These are phyloP conservation scores for Clarias gariepinus DNA, from an alignment of 2,113 vertebrate species.

Conservation along the genomic window DNA sequence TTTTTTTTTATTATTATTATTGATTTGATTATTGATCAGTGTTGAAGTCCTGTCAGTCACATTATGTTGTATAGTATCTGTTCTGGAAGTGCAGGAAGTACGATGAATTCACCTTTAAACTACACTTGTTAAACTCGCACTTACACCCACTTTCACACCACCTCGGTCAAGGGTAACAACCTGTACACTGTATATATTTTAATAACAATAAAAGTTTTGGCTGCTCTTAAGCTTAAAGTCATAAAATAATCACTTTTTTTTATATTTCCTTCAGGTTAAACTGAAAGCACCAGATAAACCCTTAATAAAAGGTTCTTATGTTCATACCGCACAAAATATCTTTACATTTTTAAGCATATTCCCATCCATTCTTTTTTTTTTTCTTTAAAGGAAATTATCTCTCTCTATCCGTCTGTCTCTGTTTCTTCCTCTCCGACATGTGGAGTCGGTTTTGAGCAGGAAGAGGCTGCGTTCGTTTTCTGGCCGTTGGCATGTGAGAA, in stretches of 20 bases:
- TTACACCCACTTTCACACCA: too few relatives aligned
- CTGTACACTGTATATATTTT: not conserved
- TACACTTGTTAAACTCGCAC: not conserved
- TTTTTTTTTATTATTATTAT: not conserved
- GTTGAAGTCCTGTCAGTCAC: not conserved
- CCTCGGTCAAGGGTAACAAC: not conserved
- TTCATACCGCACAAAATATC: not conserved
- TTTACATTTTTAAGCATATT: not conserved
- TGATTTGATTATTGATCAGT: too few relatives aligned
- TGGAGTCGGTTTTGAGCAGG: conserved; percentile 64
- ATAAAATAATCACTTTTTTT: not conserved
- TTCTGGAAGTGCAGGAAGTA: not conserved
- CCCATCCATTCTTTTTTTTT: not conserved
- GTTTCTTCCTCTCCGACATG: conserved; percentile 59
- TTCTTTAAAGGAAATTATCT: not conserved
- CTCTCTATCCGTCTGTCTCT: conserved; percentile 30
- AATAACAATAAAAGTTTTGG: not conserved
- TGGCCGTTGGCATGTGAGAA: conserved; percentile 74
- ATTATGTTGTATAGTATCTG: too few relatives aligned
- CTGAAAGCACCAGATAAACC: too few relatives aligned
- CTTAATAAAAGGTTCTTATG: not conserved
- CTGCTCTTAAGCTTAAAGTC: not conserved
- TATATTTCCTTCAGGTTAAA: not conserved
- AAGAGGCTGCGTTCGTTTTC: conserved; percentile 64
- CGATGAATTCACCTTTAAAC: not conserved